Evolutionary conservation across 2,888 invertebrate species (phyloP).

Genomic region (Punctoribates punctum): DNA sequence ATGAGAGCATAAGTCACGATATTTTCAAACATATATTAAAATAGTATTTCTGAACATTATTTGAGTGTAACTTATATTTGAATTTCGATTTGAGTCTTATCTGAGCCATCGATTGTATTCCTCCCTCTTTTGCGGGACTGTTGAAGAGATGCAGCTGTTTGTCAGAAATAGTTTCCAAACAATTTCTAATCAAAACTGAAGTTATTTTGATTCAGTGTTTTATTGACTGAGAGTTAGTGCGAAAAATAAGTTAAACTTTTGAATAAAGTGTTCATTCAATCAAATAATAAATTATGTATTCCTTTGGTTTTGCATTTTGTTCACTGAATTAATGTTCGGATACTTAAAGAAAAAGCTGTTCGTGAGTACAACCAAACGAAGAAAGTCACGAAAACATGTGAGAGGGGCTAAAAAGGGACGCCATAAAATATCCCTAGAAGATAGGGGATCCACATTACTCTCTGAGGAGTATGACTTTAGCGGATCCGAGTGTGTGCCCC

Average conservation of each 20-base stretch:
- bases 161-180: not conserved
- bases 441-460: not conserved
- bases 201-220: too few species aligned
- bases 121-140: not conserved
- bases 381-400: conserved; percentile 28
- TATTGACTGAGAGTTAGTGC: not conserved
- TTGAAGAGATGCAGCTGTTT: not conserved
- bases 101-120: not conserved
- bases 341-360: conserved; percentile 15
- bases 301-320: not conserved
- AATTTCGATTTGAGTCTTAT: not conserved
- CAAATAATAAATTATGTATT: not conserved
- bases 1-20: not conserved
- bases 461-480: not conserved
- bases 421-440: not conserved
- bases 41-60: not conserved
- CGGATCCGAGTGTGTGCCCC: not conserved
- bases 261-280: not conserved
- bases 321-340: not conserved
- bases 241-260: not conserved
- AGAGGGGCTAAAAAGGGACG: not conserved
- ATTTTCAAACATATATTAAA: not conserved
- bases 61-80: not conserved
- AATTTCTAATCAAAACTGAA: not conserved
- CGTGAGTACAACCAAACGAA: not conserved